Evolutionary conservation across 2,113 vertebrate species (phyloP), one percentile per base, ranked within the genome.

Genomic region (Lipophrys pholis): DNA sequence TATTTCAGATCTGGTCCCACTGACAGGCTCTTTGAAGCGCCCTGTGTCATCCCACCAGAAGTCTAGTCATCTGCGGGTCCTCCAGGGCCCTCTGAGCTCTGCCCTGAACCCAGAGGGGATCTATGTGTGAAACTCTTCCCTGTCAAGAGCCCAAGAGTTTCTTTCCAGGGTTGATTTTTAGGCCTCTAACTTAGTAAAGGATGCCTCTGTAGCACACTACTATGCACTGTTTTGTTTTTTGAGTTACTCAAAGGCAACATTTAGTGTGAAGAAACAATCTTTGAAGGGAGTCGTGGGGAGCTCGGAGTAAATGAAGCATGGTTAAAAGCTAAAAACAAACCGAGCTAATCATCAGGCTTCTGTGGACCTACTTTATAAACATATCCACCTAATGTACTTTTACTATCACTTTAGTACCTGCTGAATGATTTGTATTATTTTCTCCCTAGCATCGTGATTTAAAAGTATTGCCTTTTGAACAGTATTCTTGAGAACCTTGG

Each of bases 61-160:
- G 61, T 95, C 96, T 69, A 94, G 95, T 74, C 96, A 96, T 76
- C 95, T 99, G 8, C 95, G 96, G 11, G 95, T 97, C 75, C 95
- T 98, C 6, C 96, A 97, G 84, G 97, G 94, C 60, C 95, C 96
- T 4, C 88, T 97, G 63, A 95, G 94, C 0, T 96, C 97, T 39
- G 94, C 95, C 50, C 95, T 99, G 73, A 99, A 99, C 87, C 98
- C 98, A 0, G 97, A 99, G 87, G 98, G 97, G 58, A 99, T 99
- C 89, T 99, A 99, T 11, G 98, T 99, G 89, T 99, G 92, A 96
- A 82, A 6, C 15, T 74, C 57, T 72, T 48, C 48, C 30, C 3
- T 6, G 35, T 11, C 17, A n/a, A 15, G 61, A 30, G 55, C 53
- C 69, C 21, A 30, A 30, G 21, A 17, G 9, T 52, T 71, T 77